A percentile compares a stretch with the other conserved stretches of the same genome.
These are phyloP conservation scores for Spinibarbus caldwelli DNA, from an alignment of 2,797 vertebrate genomes.

Conservation along the genomic window DNA sequence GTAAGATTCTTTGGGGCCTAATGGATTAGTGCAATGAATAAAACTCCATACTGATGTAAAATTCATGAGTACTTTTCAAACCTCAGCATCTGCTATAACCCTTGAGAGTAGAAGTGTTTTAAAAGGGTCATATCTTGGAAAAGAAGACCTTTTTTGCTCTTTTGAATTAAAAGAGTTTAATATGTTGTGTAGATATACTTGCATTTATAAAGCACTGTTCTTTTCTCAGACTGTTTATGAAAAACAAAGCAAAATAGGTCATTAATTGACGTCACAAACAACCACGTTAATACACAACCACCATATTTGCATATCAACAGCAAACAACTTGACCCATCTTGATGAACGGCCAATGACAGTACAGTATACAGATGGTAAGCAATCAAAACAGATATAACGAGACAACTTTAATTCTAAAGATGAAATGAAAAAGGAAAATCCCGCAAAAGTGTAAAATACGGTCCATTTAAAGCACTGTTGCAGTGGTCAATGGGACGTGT, in stretches of 20 bases:
- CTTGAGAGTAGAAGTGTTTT: background rate
- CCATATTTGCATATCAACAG: background rate
- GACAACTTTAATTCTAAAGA: background rate
- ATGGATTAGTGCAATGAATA: conserved; percentile 10
- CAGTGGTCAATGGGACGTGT: background rate
- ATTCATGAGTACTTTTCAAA: background rate
- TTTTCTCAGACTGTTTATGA: background rate
- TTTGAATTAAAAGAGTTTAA: background rate
- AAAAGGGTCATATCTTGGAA: background rate
- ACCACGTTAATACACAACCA: background rate
- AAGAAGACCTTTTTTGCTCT: background rate
- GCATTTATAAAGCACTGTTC: background rate
- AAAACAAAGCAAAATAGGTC: background rate
- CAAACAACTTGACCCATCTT: background rate
- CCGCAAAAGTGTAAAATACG: background rate
- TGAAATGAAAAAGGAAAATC: background rate
- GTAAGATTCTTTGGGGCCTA: background rate
- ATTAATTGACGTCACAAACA: background rate
- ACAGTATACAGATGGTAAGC: background rate
- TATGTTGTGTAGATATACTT: background rate
- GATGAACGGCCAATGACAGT: background rate
- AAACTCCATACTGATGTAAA: background rate
- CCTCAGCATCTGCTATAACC: background rate
- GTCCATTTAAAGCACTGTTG: too few relatives aligned
- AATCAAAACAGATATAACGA: background rate